Evolutionary conservation across 2,797 vertebrate species (phyloP).

Genomic region (Austrolebias charrua): DNA sequence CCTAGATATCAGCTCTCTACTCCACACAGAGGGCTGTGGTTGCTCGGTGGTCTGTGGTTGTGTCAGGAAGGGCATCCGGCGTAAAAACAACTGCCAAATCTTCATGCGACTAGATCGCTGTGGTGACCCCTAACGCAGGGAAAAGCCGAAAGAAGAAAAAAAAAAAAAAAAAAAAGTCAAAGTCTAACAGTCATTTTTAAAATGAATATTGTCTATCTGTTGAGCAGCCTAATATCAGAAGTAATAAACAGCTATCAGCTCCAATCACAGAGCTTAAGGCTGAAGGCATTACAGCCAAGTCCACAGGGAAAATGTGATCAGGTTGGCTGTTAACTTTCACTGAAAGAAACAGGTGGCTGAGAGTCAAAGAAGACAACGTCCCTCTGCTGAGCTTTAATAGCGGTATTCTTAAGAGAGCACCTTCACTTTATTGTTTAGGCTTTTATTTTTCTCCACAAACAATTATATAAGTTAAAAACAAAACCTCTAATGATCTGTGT

Average conservation of each 20-base stretch:
- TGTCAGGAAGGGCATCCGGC: too few species aligned
- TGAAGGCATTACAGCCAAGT: neutral
- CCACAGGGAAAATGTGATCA: neutral
- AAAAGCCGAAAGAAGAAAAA: too few species aligned
- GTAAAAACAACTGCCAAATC: too few species aligned
- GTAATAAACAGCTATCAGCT: neutral
- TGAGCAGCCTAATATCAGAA: neutral
- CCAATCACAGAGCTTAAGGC: neutral
- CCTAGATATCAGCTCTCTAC: too few species aligned
- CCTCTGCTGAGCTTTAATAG: neutral
- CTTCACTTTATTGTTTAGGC: too few species aligned
- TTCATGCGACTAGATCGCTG: too few species aligned
- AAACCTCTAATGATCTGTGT: neutral
- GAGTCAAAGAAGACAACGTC: too few species aligned
- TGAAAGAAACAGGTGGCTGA: too few species aligned
- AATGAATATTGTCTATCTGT: neutral
- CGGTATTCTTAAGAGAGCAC: neutral
- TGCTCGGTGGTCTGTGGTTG: too few species aligned
- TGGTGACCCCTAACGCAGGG: too few species aligned
- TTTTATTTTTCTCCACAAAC: neutral
- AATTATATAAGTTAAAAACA: neutral
- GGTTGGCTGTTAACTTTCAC: neutral
- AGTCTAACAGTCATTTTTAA: neutral
- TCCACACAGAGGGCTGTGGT: too few species aligned
- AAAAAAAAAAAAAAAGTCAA: too few species aligned